A percentile compares a stretch with the other conserved stretches of the same genome.
phyloP scores from a whole-genome alignment of 2,888 invertebrate genomes.

The Ptychoptera contaminata region DNA sequence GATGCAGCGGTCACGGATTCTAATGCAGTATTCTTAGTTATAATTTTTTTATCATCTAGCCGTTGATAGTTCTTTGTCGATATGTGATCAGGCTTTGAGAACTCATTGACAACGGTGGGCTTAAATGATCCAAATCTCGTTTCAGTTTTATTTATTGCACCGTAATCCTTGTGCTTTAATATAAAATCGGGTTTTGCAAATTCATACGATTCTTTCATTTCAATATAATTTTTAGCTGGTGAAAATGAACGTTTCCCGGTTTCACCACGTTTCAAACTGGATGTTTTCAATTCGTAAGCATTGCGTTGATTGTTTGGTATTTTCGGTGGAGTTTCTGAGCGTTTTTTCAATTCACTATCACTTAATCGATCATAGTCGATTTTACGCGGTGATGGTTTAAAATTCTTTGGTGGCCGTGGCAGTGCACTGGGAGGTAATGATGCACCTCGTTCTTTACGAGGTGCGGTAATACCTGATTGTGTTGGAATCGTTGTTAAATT shows the following conservation, averaged over 20 bases:
- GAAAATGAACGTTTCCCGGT: constrained; percentile 8
- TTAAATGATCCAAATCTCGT: constrained; percentile 9
- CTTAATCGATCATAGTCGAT: constrained; percentile 14
- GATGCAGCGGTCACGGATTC: neutral
- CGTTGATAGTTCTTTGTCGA: constrained; percentile 14
- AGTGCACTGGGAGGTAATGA: constrained; percentile 15
- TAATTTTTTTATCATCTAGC: constrained; percentile 9
- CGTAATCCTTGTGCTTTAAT: constrained; percentile 11
- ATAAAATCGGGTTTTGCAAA: constrained; percentile 9
- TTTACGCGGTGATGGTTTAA: constrained; percentile 13
- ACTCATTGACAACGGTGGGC: constrained; percentile 5
- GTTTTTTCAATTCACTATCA: constrained; percentile 13
- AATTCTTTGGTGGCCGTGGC: constrained; percentile 13
- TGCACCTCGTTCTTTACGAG: constrained; percentile 12
- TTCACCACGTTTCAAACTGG: constrained; percentile 11
- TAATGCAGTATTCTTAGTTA: neutral
- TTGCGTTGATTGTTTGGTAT: constrained; percentile 6
- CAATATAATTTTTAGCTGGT: constrained; percentile 8
- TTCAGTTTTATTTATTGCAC: constrained; percentile 10
- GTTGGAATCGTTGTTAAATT: constrained; percentile 3
- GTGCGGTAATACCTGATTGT: constrained; percentile 6
- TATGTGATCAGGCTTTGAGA: constrained; percentile 12
- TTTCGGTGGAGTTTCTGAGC: constrained; percentile 13
- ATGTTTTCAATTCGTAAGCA: constrained; percentile 12
- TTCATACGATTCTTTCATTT: constrained; percentile 4